phyloP scores from a whole-genome alignment of 1,140 invertebrate genomes.

The Chionoecetes opilio region DNA sequence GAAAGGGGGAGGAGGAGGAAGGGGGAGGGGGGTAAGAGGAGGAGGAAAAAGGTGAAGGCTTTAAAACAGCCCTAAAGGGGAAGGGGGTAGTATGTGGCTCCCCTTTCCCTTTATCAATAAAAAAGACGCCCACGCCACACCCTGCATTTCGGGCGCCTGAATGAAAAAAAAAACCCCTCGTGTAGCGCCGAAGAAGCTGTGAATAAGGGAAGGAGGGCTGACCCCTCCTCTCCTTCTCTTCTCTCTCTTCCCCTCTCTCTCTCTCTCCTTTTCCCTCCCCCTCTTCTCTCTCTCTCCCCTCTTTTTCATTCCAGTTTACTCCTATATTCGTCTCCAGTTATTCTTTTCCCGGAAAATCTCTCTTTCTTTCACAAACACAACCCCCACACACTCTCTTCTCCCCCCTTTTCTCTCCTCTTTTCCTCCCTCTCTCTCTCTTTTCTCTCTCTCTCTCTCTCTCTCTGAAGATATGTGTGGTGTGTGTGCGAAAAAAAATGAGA shows the following conservation, averaged over 20 bases:
- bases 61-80: conserved; percentile 40
- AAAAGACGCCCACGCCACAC: conserved; percentile 18
- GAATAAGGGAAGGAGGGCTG: background rate
- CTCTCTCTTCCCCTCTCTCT: background rate
- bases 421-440: background rate
- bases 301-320: background rate
- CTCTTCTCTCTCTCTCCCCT: background rate
- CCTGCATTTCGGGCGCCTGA: conserved; percentile 51
- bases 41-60: conserved; percentile 10
- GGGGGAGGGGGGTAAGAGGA: background rate
- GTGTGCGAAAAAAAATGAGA: too few species aligned
- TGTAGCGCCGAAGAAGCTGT: background rate
- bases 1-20: conserved; percentile 17
- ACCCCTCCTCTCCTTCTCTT: background rate
- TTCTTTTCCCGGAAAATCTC: background rate
- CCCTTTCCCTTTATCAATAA: conserved; percentile 65
- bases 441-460: background rate
- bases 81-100: conserved; percentile 43
- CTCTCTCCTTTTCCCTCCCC: background rate
- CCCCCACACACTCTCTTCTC: background rate
- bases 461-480: too few species aligned
- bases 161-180: conserved; percentile 56
- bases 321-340: background rate
- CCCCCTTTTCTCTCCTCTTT: background rate
- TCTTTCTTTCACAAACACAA: background rate